Evolutionary conservation across 2,113 vertebrate genomes (phyloP), one percentile per base, ranked within the genome.

Genomic region (Spheniscus mendiculus): DNA sequence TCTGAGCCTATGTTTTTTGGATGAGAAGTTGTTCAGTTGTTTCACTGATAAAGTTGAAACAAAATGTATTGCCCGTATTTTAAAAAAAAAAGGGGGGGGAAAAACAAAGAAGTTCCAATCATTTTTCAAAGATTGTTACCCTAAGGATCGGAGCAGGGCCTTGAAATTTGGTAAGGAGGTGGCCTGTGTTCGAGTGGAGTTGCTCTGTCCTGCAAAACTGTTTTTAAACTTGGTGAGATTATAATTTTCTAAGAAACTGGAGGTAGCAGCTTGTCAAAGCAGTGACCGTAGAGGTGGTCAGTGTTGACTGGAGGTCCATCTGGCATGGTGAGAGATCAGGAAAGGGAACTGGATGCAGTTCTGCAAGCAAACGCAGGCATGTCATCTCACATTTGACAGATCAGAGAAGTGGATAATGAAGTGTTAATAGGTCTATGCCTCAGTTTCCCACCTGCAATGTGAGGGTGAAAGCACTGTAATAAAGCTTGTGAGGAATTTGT

Each of bases 271-370:
- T n/a, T 12, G 52, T 74, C 9, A 20, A 52, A 67, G 44, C 52
- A 38, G 50, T 38, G 69, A 50, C 23, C 2, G 2, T 18, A 56
- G 49, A 42, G 30, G 49, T 63, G 55, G 32, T 38, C 44, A 63
- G 44, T 1, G 1, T 59, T 0, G 5, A 6, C 56, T 36, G 62
- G 21, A 36, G 44, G 38, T 63, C 25, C 14, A 3, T 50, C 26
- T 42, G 42, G 14, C 29, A 2, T 6, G 58, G 38, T 16, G 45
- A 38, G 27, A 38, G 36, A 16, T 44, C 49, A 59, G 58, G 49
- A 40, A 21, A 23, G 38, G 65, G 50, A 65, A 50, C 29, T 45
- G 50, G 38, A 5, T 65, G 65, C 38, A n/a, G 34, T 56, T 71
- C 30, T 26, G 29, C 56, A 18, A 50, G 49, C 42, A 62, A 23